A percentile compares a stretch with the other conserved stretches of the same genome.
Evolutionary conservation across 1,140 invertebrate genomes (phyloP).

Genomic region (Drosophila triauraria): DNA sequence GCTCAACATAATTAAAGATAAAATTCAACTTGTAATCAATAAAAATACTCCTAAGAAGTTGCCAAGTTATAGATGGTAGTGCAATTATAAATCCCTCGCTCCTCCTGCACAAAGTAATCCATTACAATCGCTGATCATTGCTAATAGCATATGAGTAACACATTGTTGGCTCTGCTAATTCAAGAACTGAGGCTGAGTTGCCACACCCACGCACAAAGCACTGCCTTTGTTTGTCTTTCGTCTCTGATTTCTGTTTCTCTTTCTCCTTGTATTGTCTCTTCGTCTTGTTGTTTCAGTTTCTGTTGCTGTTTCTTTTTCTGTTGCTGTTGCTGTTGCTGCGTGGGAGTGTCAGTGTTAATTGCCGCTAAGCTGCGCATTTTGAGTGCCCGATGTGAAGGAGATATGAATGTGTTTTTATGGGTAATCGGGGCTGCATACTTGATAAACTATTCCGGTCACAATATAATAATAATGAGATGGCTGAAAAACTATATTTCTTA

Average conservation of each 20-base stretch:
- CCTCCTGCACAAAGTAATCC: not conserved
- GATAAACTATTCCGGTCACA: constrained; percentile 28
- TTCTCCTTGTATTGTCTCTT: constrained; percentile 31
- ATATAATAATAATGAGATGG: not conserved
- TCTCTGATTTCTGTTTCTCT: constrained; percentile 28
- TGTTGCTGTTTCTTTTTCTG: constrained; percentile 18
- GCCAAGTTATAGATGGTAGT: not conserved
- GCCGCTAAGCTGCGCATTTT: constrained; percentile 71
- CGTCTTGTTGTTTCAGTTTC: constrained; percentile 22
- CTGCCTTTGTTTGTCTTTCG: constrained; percentile 60
- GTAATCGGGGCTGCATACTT: constrained; percentile 50
- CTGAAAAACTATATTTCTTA: not conserved
- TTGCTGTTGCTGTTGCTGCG: constrained; percentile 40
- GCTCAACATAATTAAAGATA: not conserved
- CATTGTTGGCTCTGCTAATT: constrained; percentile 53
- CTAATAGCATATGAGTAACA: constrained; percentile 46
- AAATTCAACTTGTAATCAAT: not conserved
- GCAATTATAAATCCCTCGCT: not conserved
- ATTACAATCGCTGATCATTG: constrained; percentile 6
- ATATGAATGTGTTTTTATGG: constrained; percentile 55
- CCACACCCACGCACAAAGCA: constrained; percentile 62
- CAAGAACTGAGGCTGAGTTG: constrained; percentile 54
- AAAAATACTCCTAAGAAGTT: not conserved
- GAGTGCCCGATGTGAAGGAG: constrained; percentile 36
- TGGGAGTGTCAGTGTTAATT: constrained; percentile 81